Base-by-base conservation (phyloP, 2,888 invertebrate species). In the Hedya salicella region DNA sequence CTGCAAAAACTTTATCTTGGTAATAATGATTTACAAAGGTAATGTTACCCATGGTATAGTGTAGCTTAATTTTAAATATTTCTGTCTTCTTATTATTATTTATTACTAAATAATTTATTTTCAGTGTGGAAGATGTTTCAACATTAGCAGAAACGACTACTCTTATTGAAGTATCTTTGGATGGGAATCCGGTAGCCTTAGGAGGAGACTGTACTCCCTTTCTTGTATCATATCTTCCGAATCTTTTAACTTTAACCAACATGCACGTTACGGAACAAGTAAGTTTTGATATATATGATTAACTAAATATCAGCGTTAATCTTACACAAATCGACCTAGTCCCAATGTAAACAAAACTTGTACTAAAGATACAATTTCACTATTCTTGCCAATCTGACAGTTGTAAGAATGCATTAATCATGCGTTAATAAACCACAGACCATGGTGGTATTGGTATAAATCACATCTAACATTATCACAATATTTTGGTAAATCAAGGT, bases 181-280 rank as follows among this genome's bases (percentile, higher is more conserved):
- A 97, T 82, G 96, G 96, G 69, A 97, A 97, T 88, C 97, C 97
- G 0, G 95, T 97, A 9, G 95, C 96, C 17, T 84, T 96, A 69
- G 95, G 95, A n/a, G 95, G 96, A 0, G 97, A 97, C 75, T 97
- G 96, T 78, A 94, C 96, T 2, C 96, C 96, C 0, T 97, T 96
- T 81, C 86, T 97, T 49, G 96, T 97, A 0, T 96, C 96, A 0
- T 96, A 96, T 82, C 87, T 97, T 68, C 96, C 96, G 21, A 94
- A 95, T 79, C 90, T 97, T 69, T 88, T 94, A 66, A 93, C 95
- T 50, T 87, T 97, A 46, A 97, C 96, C 73, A 94, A 95, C 73
- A 96, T 96, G 95, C 95, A 95, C 75, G 94, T 97, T 25, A 96
- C 95, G 14, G 96, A 96, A 71, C 96, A 96, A 86, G 93, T 93